Evolutionary conservation across 1,140 invertebrate genomes (phyloP), one percentile per base, ranked within the genome.

Genomic region (Hylyphantes graminicola): DNA sequence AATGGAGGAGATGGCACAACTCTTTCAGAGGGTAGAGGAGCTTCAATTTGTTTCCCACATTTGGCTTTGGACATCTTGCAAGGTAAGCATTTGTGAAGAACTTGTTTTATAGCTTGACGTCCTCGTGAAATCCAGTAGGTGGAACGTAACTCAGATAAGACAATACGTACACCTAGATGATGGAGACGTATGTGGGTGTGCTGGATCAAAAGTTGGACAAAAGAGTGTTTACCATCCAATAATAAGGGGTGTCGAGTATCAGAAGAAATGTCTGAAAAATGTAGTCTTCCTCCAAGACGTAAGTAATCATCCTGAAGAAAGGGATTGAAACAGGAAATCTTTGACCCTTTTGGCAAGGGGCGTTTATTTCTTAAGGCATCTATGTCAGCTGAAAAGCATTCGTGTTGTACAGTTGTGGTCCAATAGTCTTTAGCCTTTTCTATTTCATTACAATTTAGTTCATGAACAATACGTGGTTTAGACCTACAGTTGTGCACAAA

Each of bases 1-100:
- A 79, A 67, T 55, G 76, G 76, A 21, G 63, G 10, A 8, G 76
- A 79, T 8, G 19, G 21, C n/a, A 55, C 35, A 67, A 79, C 7
- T n/a, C n/a, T n/a, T n/a, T n/a, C n/a, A n/a, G n/a, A n/a, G n/a
- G n/a, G n/a, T n/a, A n/a, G n/a, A n/a, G 61, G 63, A 55, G 61
- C 74, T 77, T 77, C 57, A n/a, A 77, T 67, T 21, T 78, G 76
- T 78, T 65, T 17, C n/a, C 48, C 63, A 54, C 63, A 21, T 17
- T 65, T 65, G n/a, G n/a, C 12, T n/a, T 61, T 67, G 17, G 35
- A 35, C 55, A 67, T 51, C 57, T 78, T 67, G 64, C 51, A 78
- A 13, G 48, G 21, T 7, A 65, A 54, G 50, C 76, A 78, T 11
- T n/a, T 67, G 50, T 48, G 61, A 48, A 78, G 17, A 35, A 79